Evolutionary conservation across 1,140 invertebrate genomes (phyloP), one percentile per base, ranked within the genome.

Genomic region (Meloidogyne exigua): DNA sequence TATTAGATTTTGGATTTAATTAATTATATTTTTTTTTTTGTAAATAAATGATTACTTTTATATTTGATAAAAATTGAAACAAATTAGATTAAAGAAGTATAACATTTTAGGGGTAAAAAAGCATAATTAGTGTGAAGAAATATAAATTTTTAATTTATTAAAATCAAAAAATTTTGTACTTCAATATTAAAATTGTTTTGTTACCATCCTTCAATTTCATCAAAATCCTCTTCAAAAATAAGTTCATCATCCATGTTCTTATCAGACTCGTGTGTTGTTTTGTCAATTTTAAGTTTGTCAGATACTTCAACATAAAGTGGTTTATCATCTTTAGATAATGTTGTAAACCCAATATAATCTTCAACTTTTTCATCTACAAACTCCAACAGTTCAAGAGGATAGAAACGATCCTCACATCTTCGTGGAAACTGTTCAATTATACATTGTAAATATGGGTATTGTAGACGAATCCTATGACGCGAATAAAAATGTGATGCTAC

Each of bases 371-470:
- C 68, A n/a, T 57, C 49, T 15, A 71, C n/a, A n/a, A 71, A 18
- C 2, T 71, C 39, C 2, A 71, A 28, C 9, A 71, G 11, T 18
- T 71, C 68, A 5, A 71, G 18, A 7, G 68, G 68, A 12, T 71
- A 71, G 13, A n/a, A 71, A 21, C 68, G 68, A 28, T 71, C 68
- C 18, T 71, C 68, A 26, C 68, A 44, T n/a, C 49, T 2, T 15
- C 36, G 44, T 28, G 68, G 36, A 44, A 70, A 70, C 7, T 18
- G 36, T 62, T 70, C 68, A n/a, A 70, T 44, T 7, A 21, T 18
- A 18, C 36, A 70, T 18, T 44, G 68, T 21, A 32, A 23, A 44
- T 70, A 70, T 2, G 68, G 68, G 13, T 26, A 69, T 25, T 25
- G 28, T 18, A 69, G 18, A 10, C 28, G 2, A 57, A 57, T 57